phyloP scores from a whole-genome alignment of 1,140 invertebrate genomes.

The Atta colombica region DNA sequence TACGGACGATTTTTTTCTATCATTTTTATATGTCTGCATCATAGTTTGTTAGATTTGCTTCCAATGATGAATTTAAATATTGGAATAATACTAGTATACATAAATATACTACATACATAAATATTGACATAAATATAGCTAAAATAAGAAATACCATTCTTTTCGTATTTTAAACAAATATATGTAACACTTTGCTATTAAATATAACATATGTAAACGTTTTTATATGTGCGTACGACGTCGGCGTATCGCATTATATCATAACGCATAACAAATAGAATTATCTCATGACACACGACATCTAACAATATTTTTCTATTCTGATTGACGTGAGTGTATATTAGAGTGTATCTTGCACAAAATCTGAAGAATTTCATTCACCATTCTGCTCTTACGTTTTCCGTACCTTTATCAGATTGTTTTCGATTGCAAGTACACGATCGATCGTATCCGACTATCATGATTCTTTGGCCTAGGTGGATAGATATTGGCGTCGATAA shows the following conservation, averaged over 20 bases:
- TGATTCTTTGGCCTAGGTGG: conserved; percentile 66
- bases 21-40: neutral
- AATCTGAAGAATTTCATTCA: conserved; percentile 47
- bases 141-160: neutral
- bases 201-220: neutral
- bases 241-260: neutral
- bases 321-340: conserved; percentile 24
- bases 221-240: neutral
- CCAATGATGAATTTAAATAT: neutral
- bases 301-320: neutral
- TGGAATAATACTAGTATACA: neutral
- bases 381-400: conserved; percentile 44
- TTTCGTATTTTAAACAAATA: neutral
- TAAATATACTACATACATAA: too few species aligned
- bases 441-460: conserved; percentile 68
- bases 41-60: neutral
- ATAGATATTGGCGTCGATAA: conserved; percentile 68
- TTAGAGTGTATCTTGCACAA: conserved; percentile 20
- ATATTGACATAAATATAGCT: neutral
- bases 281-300: neutral
- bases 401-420: conserved; percentile 64
- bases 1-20: neutral
- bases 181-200: neutral
- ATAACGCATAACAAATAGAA: neutral
- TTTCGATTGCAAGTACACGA: conserved; percentile 48